Evolutionary conservation across 2,888 invertebrate species (phyloP), one percentile per base, ranked within the genome.

Genomic region (Limnephilus rhombicus): DNA sequence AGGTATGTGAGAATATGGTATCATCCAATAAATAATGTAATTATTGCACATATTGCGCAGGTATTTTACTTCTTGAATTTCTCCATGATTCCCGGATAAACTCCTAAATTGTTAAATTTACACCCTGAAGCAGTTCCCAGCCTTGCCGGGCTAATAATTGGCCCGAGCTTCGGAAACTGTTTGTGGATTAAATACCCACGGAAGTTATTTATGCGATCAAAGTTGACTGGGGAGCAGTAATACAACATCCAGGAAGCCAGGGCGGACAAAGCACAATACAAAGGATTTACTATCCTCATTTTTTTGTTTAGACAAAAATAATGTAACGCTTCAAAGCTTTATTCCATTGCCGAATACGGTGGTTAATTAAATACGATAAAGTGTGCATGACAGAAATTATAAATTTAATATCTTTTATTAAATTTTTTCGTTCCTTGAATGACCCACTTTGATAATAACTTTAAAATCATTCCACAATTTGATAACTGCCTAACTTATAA

Each of bases 201-300:
- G 34, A 87, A 18, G 87, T 53, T 87, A 87, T 87, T 87, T 87
- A 87, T 87, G 53, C 53, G 68, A 87, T 87, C 87, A 87, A 68
- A 68, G 87, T 87, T 87, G 87, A 53, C 87, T 87, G 68, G 53
- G 87, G 53, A 87, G n/a, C 53, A 83, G 37, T 83, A 83, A 83
- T 83, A 83, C 31, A 31, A 9, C 83, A 18, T 34, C 83, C 83
- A 24, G 31, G 37, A 31, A 68, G 68, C 68, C 68, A 68, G 68
- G n/a, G 68, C 24, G 68, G 68, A 68, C 68, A 0, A 68, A 68
- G n/a, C 24, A 68, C 24, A 68, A 68, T 68, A 68, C 68, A 68
- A 68, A 24, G n/a, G 68, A 68, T 68, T 24, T 68, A 68, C 68
- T 68, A 68, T 68, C 24, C 68, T 68, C 68, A n/a, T n/a, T 68